Base-by-base conservation (phyloP, 2,797 vertebrate species). In the Alectoris magna region DNA sequence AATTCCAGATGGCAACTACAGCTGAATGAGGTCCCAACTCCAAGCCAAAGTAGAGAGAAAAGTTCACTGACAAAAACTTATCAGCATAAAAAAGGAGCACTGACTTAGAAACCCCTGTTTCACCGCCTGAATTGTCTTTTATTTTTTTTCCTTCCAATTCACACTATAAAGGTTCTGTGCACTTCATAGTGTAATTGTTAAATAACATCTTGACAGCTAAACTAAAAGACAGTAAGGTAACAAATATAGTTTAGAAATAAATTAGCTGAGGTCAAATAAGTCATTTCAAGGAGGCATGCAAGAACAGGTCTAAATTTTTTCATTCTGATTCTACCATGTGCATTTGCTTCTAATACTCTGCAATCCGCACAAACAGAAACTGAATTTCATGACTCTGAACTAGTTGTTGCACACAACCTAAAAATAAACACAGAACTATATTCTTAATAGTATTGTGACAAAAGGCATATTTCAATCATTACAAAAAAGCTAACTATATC, bases 1-100 rank as follows among this genome's bases (percentile, higher is more conserved):
- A 85, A 29, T 59, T 95, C 90, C 91, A 96, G 84, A 91, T 95
- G 94, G 86, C 81, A 96, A 85, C 81, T 91, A 70, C 87, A 95
- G 75, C 34, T 76, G 69, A 87, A 87, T 26, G 38, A 94, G 66
- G 31, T 85, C 49, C 43, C 64, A 84, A 6, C 46, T 87, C 64
- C 13, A 14, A 87, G 60, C 29, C 66, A 93, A 90, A 22, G 76
- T 46, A 87, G 81, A 91, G 31, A 19, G 34, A 77, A 83, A 87
- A 64, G 18, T 71, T 94, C 58, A 68, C 82, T 85, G 46, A 48
- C 69, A 88, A 90, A 94, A 77, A 14, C 16, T 2, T 0, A 82
- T 27, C 19, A 7, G 19, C 11, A 1, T 41, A 49, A 79, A 56
- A 70, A 86, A 48, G 19, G 5, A 55, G 4, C 36, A 82, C 0